phyloP scores from a whole-genome alignment of 2,797 vertebrate species.

The Smutsia temminckii region DNA sequence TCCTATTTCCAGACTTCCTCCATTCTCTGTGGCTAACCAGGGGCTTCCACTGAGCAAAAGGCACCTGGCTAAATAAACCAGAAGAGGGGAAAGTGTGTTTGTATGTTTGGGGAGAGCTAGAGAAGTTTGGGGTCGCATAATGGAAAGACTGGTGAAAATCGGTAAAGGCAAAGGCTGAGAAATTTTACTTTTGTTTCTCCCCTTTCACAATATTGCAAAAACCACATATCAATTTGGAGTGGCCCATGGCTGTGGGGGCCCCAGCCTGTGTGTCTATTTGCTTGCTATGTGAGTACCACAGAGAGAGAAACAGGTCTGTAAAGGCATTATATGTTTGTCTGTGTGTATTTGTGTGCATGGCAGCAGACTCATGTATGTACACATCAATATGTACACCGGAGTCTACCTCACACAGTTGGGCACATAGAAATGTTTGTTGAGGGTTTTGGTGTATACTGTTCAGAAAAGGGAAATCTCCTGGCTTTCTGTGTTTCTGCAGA shows the following conservation, averaged over 20 bases:
- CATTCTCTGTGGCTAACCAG: neutral
- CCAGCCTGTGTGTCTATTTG: neutral
- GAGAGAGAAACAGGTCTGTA: neutral
- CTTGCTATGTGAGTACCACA: neutral
- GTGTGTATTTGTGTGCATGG: neutral
- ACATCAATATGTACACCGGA: too few relatives aligned
- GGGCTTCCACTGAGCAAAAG: neutral
- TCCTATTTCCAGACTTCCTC: neutral
- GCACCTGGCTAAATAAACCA: neutral
- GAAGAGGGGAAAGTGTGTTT: neutral
- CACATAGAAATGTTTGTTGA: neutral
- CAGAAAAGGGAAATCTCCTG: neutral
- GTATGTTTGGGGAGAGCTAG: neutral
- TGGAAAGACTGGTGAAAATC: neutral
- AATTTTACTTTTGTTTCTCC: neutral
- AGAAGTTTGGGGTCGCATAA: neutral
- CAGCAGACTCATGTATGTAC: neutral
- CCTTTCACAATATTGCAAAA: constrained; percentile 1
- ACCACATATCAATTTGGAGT: neutral
- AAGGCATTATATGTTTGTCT: neutral
- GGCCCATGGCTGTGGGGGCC: neutral
- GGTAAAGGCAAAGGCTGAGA: neutral
- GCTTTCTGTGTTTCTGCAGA: neutral
- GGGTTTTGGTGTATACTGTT: neutral
- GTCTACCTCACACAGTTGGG: neutral